A percentile compares a stretch with the other conserved stretches of the same genome.
Conservation (phyloP, 2,888 invertebrate genomes). For the Trilocha varians region DNA sequence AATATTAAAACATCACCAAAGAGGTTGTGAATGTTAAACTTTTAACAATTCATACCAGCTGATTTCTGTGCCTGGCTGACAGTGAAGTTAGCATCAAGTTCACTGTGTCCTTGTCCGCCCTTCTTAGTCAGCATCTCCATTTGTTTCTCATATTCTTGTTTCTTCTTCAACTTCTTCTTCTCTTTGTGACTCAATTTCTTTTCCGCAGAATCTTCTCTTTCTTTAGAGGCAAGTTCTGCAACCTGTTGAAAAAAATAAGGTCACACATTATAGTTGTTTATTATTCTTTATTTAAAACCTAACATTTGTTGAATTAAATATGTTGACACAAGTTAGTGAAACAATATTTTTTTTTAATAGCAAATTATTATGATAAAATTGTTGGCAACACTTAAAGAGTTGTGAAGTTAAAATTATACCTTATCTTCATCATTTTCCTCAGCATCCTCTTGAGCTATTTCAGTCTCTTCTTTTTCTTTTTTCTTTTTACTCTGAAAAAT, state of each 20-base stretch:
- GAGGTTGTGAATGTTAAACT: too few species aligned
- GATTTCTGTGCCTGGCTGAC: conserved; percentile 89
- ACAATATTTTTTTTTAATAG: not conserved
- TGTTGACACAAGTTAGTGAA: too few species aligned
- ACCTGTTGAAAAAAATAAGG: conserved; percentile 16
- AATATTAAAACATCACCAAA: too few species aligned
- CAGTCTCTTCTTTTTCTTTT: conserved; percentile 21
- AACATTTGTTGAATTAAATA: too few species aligned
- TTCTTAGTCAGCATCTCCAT: conserved; percentile 88
- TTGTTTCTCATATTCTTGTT: conserved; percentile 90
- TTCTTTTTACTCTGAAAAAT: conserved; percentile 34
- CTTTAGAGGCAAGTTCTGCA: conserved; percentile 27
- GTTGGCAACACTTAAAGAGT: too few species aligned
- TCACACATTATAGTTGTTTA: not conserved
- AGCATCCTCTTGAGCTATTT: conserved; percentile 25
- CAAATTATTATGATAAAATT: too few species aligned
- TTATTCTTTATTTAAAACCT: too few species aligned
- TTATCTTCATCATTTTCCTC: conserved; percentile 37
- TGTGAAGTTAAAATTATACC: too few species aligned
- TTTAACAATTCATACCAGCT: conserved; percentile 52
- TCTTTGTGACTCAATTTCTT: conserved; percentile 92
- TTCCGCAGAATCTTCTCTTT: conserved; percentile 59
- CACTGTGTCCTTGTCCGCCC: conserved; percentile 91
- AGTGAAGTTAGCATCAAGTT: conserved; percentile 94
- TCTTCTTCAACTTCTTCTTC: conserved; percentile 91